A percentile compares a stretch with the other conserved stretches of the same genome.
phyloP scores from a whole-genome alignment of 2,113 vertebrate genomes.

The Emydocephalus ijimae region DNA sequence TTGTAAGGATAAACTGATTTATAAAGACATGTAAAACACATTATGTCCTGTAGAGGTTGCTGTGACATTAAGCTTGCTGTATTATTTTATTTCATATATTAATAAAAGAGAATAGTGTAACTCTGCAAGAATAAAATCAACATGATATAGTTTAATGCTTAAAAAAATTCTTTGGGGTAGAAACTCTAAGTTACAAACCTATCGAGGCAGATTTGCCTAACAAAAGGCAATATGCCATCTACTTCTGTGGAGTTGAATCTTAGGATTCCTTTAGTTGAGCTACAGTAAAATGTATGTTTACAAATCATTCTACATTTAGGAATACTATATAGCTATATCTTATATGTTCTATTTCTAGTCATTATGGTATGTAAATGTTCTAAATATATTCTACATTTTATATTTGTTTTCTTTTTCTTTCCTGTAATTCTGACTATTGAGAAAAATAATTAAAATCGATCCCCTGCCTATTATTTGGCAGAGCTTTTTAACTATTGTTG shows the following conservation, averaged over 20 bases:
- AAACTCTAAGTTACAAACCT: not conserved
- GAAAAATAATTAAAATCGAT: not conserved
- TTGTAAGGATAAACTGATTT: not conserved
- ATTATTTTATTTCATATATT: not conserved
- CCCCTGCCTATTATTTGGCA: not conserved
- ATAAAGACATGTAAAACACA: not conserved
- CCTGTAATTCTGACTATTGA: not conserved
- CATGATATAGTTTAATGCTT: not conserved
- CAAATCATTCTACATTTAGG: not conserved
- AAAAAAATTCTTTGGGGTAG: not conserved
- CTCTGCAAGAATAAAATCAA: not conserved
- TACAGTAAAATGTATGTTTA: not conserved
- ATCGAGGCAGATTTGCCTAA: not conserved
- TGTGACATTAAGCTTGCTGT: not conserved
- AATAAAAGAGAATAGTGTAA: not conserved
- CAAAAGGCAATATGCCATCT: not conserved
- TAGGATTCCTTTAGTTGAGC: not conserved
- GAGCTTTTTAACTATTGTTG: not conserved
- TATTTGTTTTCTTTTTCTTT: not conserved
- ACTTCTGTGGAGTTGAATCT: not conserved
- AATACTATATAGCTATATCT: not conserved
- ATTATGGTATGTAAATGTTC: not conserved
- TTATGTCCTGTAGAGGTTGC: not conserved
- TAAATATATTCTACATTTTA: not conserved
- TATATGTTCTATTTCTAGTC: not conserved